Percentiles rank a stretch among this genome's conserved stretches.
phyloP scores from a whole-genome alignment of 2,888 invertebrate species.

The Azorinus chamasolen region DNA sequence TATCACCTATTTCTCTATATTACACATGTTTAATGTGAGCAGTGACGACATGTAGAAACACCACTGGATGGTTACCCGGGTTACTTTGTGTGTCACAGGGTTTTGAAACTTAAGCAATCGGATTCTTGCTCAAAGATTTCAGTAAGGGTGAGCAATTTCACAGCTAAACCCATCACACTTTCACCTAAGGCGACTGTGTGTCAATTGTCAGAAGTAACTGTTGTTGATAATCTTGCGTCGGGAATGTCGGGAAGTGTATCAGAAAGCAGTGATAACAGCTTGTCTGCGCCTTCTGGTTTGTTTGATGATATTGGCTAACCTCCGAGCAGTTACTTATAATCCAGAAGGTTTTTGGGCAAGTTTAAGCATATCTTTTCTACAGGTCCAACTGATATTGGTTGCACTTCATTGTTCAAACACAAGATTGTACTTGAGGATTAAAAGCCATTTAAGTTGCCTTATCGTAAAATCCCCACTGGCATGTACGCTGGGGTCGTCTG shows the following conservation, averaged over 20 bases:
- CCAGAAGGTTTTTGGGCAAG: slow-evolving; percentile 6
- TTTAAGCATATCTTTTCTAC: slow-evolving; percentile 25
- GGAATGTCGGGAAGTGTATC: background rate
- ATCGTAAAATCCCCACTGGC: slow-evolving; percentile 21
- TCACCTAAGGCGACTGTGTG: slow-evolving; percentile 19
- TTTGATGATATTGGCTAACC: slow-evolving; percentile 1
- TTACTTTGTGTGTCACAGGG: slow-evolving; percentile 22
- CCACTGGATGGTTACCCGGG: no score
- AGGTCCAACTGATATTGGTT: slow-evolving; percentile 18
- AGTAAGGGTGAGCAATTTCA: slow-evolving; percentile 22
- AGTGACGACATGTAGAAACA: no score
- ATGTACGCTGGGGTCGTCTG: slow-evolving; percentile 18
- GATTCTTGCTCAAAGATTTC: slow-evolving; percentile 22
- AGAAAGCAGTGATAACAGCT: no score
- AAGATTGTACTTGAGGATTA: slow-evolving; percentile 17
- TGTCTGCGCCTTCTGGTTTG: no score
- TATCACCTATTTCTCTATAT: no score
- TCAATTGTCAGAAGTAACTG: slow-evolving; percentile 21
- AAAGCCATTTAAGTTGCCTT: slow-evolving; percentile 30
- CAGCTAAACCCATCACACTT: slow-evolving; percentile 11
- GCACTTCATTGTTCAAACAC: slow-evolving; percentile 22
- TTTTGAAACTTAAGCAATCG: slow-evolving; percentile 4
- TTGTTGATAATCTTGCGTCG: background rate
- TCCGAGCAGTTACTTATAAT: slow-evolving; percentile 1
- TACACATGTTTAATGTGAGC: no score